Base-by-base conservation (phyloP, 2,888 invertebrate species). In the Machimus rusticus region DNA sequence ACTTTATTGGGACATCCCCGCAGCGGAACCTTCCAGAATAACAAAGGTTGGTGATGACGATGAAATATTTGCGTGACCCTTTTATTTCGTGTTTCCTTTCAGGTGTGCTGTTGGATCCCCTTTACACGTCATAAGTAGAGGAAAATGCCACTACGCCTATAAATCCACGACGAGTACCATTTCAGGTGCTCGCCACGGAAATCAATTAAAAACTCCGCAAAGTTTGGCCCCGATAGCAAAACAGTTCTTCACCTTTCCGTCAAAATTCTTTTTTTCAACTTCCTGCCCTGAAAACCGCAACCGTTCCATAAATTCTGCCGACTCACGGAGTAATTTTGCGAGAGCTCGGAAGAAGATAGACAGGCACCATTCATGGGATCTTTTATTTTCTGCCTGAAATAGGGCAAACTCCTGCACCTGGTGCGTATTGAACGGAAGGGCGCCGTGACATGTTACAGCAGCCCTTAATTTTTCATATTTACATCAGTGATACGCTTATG, bases 51-150 rank as follows among this genome's bases (percentile, higher is more conserved):
- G 66, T 66, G 66, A 19, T 23, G 76, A 76, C 37, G 51, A 19
- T 46, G 51, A 79, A 46, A 51, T 39, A 46, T 79, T 79, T 79
- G 51, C 79, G 79, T 51, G 79, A 79, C 51, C 51, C 23, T 79
- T 79, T 31, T 79, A 55, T 79, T 51, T 31, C 8, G 51, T 16
- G 31, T 51, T 79, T 46, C 28, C 46, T 46, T 79, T 31, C 31
- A 79, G 51, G 51, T 51, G 31, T 79, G 28, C 43, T 46, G 31
- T 28, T 79, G 28, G 66, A 28, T 23, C 14, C 66, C 23, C 14
- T 66, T 66, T 23, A 1, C 19, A 19, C 23, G 66, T 28, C 12
- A 23, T 66, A 66, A 66, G 43, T 16, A 16, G 12, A 66, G 14
- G 5, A 19, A 46, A 51, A 51, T 51, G 51, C 79, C 46, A 79